Conservation (phyloP, 2,797 vertebrate species). For the Bovichtus variegatus region DNA sequence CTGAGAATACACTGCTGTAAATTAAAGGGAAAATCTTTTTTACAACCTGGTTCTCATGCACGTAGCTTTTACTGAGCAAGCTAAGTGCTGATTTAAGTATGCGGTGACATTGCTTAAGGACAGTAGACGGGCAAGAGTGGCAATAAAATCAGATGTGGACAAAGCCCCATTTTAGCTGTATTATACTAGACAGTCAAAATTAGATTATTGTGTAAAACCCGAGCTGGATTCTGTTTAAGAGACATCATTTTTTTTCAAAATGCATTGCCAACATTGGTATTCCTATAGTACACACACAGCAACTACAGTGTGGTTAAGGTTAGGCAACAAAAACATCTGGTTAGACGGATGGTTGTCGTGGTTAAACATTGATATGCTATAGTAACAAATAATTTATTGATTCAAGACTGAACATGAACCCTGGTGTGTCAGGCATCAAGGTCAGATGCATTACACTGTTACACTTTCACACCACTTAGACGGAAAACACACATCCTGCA, state of each 20-base stretch:
- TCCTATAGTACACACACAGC: background rate
- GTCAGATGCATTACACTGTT: slow-evolving; percentile 11
- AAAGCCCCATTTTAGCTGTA: background rate
- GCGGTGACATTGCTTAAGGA: background rate
- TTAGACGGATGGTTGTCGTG: background rate
- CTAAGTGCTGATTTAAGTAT: slow-evolving; percentile 1
- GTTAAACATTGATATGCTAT: slow-evolving; percentile 31
- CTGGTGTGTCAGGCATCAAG: background rate
- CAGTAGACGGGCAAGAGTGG: background rate
- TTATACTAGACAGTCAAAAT: background rate
- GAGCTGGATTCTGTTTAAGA: background rate
- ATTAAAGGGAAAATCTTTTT: slow-evolving; percentile 1
- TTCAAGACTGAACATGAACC: slow-evolving; percentile 16
- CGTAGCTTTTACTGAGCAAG: background rate
- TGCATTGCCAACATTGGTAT: background rate
- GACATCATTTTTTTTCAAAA: background rate
- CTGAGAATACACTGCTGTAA: slow-evolving; percentile 18
- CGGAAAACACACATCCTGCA: background rate
- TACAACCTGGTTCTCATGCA: background rate
- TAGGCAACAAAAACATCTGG: background rate
- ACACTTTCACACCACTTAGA: background rate
- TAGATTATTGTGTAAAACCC: background rate
- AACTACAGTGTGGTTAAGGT: background rate
- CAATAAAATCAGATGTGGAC: background rate
- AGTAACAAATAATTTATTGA: slow-evolving; percentile 39